Base-by-base conservation (phyloP, 1,140 invertebrate genomes). In the Ceratina calcarata region DNA sequence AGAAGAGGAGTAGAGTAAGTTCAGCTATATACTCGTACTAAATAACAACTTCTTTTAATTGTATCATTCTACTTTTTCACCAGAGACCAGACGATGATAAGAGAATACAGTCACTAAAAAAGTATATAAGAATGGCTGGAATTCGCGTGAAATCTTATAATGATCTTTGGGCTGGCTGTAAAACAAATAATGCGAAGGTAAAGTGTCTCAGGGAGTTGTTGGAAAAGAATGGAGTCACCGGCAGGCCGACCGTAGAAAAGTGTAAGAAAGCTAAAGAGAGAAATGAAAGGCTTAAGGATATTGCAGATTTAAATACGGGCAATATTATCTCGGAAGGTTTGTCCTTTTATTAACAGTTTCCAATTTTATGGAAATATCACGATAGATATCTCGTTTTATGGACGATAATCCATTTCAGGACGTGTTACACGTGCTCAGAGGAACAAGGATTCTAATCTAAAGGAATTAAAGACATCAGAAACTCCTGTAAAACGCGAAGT, bases 261-360 rank as follows among this genome's bases (percentile, higher is more conserved):
- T 93, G 92, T 79, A 89, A 86, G 70, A 85, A 78, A 62, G 85
- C 80, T 7, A 92, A 88, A 71, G 82, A 84, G 57, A 87, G 88
- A 67, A 88, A 83, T 24, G 86, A 88, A 16, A 82, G 69, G 18
- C 77, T 86, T 20, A 79, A 82, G 20, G 91, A 93, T 78, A 45
- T 78, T 62, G 79, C 89, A 1, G 82, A 88, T 73, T 83, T 92
- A 55, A 88, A 90, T 79, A 78, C 80, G 51, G 78, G 73, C 49
- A 89, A 88, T 66, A 88, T 91, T 74, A 87, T 90, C 80, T 88
- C 85, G 27, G 91, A 90, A 89, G 89, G 92, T 93, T 86, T 61
- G 53, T 66, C 57, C 45, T 55, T 24, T 69, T 22, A 53, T 65
- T 45, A 53, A 12, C 0, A 65, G 20, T 45, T 27, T 27, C 66